Evolutionary conservation across 1,140 invertebrate species (phyloP), one percentile per base, ranked within the genome.

Genomic region (Hormaphis cornu): DNA sequence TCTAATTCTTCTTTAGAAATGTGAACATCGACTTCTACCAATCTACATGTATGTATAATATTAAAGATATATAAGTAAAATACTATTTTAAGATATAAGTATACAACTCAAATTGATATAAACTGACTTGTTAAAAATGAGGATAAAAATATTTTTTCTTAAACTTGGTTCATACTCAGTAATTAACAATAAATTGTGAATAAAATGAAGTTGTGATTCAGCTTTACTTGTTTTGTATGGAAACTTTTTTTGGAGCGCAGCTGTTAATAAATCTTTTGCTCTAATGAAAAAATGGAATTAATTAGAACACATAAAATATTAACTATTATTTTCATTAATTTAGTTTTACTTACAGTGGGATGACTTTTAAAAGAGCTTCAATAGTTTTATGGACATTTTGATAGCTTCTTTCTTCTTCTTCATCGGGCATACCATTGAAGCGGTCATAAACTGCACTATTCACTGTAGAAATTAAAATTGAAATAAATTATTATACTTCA

Each of bases 21-120:
- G 76, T 83, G 83, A 0, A 88, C 84, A 80, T 91, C 89, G 71
- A 90, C 77, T 63, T 82, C 76, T 30, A 87, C 77, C 72, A 91
- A 76, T 74, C 86, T 88, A 72, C 50, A 78, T 79, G 44, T 46
- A 37, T 75, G 22, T n/a, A 70, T 22, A 46, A 26, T n/a, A 69
- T n/a, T n/a, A n/a, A n/a, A n/a, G n/a, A n/a, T n/a, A n/a, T n/a
- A n/a, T n/a, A n/a, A n/a, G n/a, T n/a, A n/a, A n/a, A n/a, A n/a
- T n/a, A n/a, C n/a, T n/a, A n/a, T n/a, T n/a, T n/a, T n/a, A n/a
- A n/a, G n/a, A n/a, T n/a, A n/a, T n/a, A n/a, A n/a, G n/a, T n/a
- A n/a, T n/a, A n/a, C n/a, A n/a, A n/a, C n/a, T 37, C 2, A 22
- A 9, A 58, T 26, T 9, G n/a, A 20, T 42, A 20, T 69, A 6